Evolutionary conservation across 2,888 invertebrate genomes (phyloP), one percentile per base, ranked within the genome.

Genomic region (Stenolophus ochropezus): DNA sequence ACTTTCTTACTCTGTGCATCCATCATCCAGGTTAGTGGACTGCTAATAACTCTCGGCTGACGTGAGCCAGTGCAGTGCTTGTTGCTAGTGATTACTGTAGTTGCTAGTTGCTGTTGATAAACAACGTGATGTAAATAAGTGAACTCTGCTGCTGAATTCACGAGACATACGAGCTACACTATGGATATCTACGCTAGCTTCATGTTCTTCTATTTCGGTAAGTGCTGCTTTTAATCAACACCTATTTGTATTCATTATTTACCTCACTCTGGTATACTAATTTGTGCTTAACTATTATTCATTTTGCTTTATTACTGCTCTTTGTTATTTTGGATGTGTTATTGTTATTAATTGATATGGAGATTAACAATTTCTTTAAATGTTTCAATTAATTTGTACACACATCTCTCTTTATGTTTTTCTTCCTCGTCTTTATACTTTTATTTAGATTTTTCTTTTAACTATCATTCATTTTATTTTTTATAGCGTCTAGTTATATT

Each of bases 11-110:
- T 23, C 61, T 47, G 18, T 49, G 21, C 65, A 78, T 78, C 47
- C 47, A 78, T 78, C 78, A 78, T 78, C 65, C 42, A 47, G 65
- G 61, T 78, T 65, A 78, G 78, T 78, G 78, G 65, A 78, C 78
- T 78, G 42, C 42, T 78, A 78, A 78, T 78, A 78, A 69, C 69
- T 69, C 69, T 69, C 42, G n/a, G 18, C 27, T 33, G 56, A 58
- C 56, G 27, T 20, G 11, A 33, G 56, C 33, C 53, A 49, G 74
- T 11, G 27, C 25, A 25, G 23, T 78, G 65, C 65, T 47, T 65
- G 65, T 65, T 65, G 18, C 61, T 78, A 65, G 65, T 78, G 78
- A 78, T 65, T 78, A 65, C 16, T 78, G 61, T 33, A 42, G 33
- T 42, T 42, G 33, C n/a, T n/a, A 49, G 65, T 18, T 47, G 42